A percentile compares a stretch with the other conserved stretches of the same genome.
phyloP scores from a whole-genome alignment of 2,888 invertebrate genomes.

The Caenorhabditis doughertyi region DNA sequence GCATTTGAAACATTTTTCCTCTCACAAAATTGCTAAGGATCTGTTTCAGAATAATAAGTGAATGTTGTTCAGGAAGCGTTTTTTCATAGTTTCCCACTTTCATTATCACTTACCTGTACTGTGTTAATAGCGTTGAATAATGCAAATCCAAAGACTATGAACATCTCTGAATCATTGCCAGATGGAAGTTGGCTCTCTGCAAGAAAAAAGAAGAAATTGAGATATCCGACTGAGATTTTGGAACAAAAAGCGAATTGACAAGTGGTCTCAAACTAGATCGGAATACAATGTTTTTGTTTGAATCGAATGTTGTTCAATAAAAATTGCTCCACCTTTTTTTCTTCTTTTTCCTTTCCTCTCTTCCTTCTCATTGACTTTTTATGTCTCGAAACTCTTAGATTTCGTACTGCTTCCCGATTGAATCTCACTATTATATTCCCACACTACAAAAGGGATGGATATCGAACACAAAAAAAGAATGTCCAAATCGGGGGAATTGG shows the following conservation, averaged over 20 bases:
- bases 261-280: slow-evolving; percentile 7
- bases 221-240: slow-evolving; percentile 27
- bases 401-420: slow-evolving; percentile 27
- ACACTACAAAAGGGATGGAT: slow-evolving; percentile 4
- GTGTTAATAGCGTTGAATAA: slow-evolving; percentile 13
- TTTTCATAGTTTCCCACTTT: too few species aligned
- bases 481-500: slow-evolving; percentile 43
- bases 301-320: slow-evolving; percentile 27
- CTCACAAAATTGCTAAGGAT: too few species aligned
- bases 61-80: too few species aligned
- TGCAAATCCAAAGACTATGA: slow-evolving; percentile 40
- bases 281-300: background rate
- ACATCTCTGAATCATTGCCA: slow-evolving; percentile 53
- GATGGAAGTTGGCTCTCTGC: slow-evolving; percentile 38
- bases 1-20: background rate
- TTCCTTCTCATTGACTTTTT: background rate
- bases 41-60: too few species aligned
- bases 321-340: slow-evolving; percentile 18
- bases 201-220: background rate
- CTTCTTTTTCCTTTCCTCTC: background rate
- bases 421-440: slow-evolving; percentile 28
- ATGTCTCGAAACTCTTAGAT: slow-evolving; percentile 7
- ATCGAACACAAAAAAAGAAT: slow-evolving; percentile 43
- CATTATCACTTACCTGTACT: slow-evolving; percentile 20
- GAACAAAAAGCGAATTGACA: slow-evolving; percentile 1